Percentiles rank a stretch among this genome's conserved stretches.
phyloP scores from a whole-genome alignment of 2,113 vertebrate species.

The Albula glossodonta region DNA sequence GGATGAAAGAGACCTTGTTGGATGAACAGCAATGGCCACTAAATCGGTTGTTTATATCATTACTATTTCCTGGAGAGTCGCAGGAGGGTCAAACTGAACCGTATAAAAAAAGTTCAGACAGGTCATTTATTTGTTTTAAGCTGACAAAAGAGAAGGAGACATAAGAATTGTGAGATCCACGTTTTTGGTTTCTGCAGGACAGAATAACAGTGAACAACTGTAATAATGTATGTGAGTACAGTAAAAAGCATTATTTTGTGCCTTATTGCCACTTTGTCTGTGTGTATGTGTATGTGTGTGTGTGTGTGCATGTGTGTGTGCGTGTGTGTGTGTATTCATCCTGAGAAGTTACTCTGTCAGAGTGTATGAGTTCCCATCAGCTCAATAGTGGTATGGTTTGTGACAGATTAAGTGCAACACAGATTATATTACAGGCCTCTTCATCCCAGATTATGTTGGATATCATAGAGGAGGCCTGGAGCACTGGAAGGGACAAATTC shows the following conservation, averaged over 20 bases:
- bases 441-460: slow-evolving; percentile 21
- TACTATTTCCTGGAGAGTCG: background rate
- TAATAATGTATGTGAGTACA: background rate
- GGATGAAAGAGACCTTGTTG: background rate
- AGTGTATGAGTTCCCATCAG: background rate
- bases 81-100: background rate
- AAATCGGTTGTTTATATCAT: background rate
- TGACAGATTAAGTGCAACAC: background rate
- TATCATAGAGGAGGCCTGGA: background rate
- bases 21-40: background rate
- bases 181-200: no score
- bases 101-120: background rate
- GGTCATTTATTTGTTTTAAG: background rate
- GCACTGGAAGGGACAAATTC: background rate
- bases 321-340: no score
- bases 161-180: no score
- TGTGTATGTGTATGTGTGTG: background rate
- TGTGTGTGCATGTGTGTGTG: background rate
- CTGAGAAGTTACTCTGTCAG: background rate
- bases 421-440: slow-evolving; percentile 19
- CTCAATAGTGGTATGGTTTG: slow-evolving; percentile 11
- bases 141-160: background rate
- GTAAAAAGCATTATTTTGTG: background rate
- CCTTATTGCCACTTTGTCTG: background rate
- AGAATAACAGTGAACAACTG: background rate